Evolutionary conservation across 2,113 vertebrate genomes (phyloP), one percentile per base, ranked within the genome.

Genomic region (Butastur rufipennis): DNA sequence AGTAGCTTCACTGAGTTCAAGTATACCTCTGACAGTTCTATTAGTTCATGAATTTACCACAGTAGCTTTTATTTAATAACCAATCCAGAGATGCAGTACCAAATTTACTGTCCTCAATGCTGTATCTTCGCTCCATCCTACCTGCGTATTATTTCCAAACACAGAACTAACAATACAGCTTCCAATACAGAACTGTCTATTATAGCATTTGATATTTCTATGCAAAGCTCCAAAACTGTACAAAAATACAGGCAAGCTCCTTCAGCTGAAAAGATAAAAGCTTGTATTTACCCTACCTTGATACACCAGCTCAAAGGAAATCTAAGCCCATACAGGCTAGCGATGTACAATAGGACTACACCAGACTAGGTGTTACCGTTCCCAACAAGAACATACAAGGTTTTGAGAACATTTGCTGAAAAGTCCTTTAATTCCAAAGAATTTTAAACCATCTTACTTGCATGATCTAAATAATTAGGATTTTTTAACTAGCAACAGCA

Each of bases 281-380:
- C 4, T 34, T 17, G 7, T 23, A 4, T n/a, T 66, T 15, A 17
- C 25, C 7, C 31, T 25, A 4, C 32, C 14, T 25, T 10, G 9
- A 7, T 17, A 10, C 1, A 74, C 20, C 47, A 72, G 7, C 50
- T 40, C 59, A 20, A 40, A 72, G 16, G 36, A 34, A 12, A 29
- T 1, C 25, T 2, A 26, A 42, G 31, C 10, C n/a, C 38, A 36
- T 2, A 17, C 7, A 55, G 42, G 14, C 48, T 45, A 29, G n/a
- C 0, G 2, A 17, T 3, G 3, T 8, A 18, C 22, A 9, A 3
- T 0, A 31, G 16, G 15, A 38, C 71, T 9, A 9, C 1, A 1
- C 4, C 43, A 72, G 15, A 26, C 5, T 1, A 4, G 8, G 3
- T 6, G 11, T 16, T 32, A 47, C 16, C 7, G 6, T 9, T 66